Evolutionary conservation across 2,113 vertebrate genomes (phyloP), one percentile per base, ranked within the genome.

Genomic region (Nothocercus julius): DNA sequence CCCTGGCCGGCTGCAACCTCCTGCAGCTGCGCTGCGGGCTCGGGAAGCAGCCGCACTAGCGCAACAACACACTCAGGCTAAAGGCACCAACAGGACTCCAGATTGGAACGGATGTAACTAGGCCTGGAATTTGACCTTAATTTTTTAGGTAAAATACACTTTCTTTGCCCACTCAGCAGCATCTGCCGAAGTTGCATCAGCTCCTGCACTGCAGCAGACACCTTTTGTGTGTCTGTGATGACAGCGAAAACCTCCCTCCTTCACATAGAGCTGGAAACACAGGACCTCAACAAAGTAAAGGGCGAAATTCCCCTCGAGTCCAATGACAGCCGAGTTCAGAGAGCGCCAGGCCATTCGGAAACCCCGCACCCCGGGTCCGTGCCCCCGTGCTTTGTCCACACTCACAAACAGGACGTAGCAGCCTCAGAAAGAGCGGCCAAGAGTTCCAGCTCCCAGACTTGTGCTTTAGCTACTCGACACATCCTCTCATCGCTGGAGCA

Each of bases 401-500:
- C 64, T 82, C 81, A 76, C 42, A 90, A 85, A 93, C 21, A 90
- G 72, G 42, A 45, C 85, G 49, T 42, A 45, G 61, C 34, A 89
- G 87, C 27, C 64, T 79, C 61, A 70, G 68, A 64, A 91, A 51
- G 54, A 92, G 53, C 56, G 45, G 45, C 56, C 64, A 89, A 77
- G 30, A 51, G 63, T 82, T 87, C 70, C 72, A 63, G 32, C 38
- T 83, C 73, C 30, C 61, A 81, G 42, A 67, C 70, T 44, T 89
- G 68, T 87, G 72, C 42, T 91, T 70, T 67, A 74, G 79, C 76
- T 93, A 24, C 61, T 58, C 88, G 82, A 90, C 62, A 76, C 58
- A 81, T 69, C 58, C 58, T 95, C 93, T 96, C 88, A 53, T 72
- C 94, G 45, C 73, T 49, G 44, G 25, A 92, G 47, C 66, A 64